Base-by-base conservation (phyloP, 2,888 invertebrate species). In the Nemotelus pantherinus region DNA sequence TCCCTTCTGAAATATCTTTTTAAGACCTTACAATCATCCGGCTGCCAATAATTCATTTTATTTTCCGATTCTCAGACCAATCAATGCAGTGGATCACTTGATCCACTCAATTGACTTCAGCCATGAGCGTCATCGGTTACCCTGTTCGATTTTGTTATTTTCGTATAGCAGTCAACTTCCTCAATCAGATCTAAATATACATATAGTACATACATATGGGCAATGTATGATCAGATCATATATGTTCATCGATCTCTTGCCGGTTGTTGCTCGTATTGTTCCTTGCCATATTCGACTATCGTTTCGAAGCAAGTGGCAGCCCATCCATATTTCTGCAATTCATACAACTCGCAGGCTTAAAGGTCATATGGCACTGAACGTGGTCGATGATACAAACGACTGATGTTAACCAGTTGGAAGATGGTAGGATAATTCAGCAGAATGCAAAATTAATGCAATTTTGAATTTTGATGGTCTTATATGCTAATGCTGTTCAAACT, bases 61-160 rank as follows among this genome's bases (percentile, higher is more conserved):
- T 65, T 77, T 63, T 79, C 75, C 64, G 58, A 77, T 79, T 79
- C 79, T 76, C 79, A 77, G 70, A 77, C 75, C 79, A 79, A 79
- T 79, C 79, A 79, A 79, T 79, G 79, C 79, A 79, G 25, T 25
- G 25, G 25, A 79, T 79, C 79, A 79, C 77, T 77, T 77, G 77
- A 75, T 71, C 76, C 70, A 77, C 77, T 79, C 75, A 79, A 77
- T 79, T 79, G 79, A 79, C 79, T 79, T 41, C 63, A 63, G 44
- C 74, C 39, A 48, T 74, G 74, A 50, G 48, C 74, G 74, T 78
- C 78, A 78, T 78, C 78, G 65, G 53, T 48, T 71, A 72, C 25
- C 25, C 76, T 78, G 71, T 78, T 78, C 78, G 77, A 78, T 77
- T 78, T 78, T 76, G 72, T 78, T 78, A 78, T 72, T 78, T 9